phyloP scores from a whole-genome alignment of 2,113 vertebrate species.

The Polypterus senegalus region DNA sequence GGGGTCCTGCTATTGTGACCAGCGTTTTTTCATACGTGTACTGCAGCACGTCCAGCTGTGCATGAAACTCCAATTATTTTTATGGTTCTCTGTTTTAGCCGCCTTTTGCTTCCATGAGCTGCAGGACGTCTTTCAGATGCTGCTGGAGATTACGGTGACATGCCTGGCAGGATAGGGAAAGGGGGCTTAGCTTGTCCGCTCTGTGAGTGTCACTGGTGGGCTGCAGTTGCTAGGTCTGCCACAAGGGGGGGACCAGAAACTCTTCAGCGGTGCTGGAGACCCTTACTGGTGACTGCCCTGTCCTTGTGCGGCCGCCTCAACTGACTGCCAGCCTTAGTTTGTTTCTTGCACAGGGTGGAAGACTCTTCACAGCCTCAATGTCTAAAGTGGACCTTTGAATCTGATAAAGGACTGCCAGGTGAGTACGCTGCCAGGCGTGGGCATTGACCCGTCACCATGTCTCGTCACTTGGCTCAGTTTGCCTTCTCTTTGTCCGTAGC shows the following conservation, averaged over 20 bases:
- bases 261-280: too few relatives aligned
- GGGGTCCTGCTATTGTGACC: conserved; percentile 87
- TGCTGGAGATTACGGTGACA: conserved; percentile 87
- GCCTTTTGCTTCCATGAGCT: conserved; percentile 57
- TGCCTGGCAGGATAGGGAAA: too few relatives aligned
- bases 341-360: conserved; percentile 68
- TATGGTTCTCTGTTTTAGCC: background rate
- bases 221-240: background rate
- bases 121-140: conserved; percentile 89
- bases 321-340: too few relatives aligned
- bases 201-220: background rate
- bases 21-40: conserved; percentile 79
- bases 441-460: too few relatives aligned
- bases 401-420: conserved; percentile 89
- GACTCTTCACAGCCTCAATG: conserved; percentile 83
- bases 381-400: conserved; percentile 92
- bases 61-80: background rate
- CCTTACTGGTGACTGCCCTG: too few relatives aligned
- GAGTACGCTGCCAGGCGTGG: conserved; percentile 25
- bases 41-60: conserved; percentile 86
- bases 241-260: too few relatives aligned
- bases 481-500: conserved; percentile 44
- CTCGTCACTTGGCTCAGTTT: too few relatives aligned
- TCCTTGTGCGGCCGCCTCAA: too few relatives aligned
- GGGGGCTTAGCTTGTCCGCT: too few relatives aligned